Evolutionary conservation across 1,140 invertebrate genomes (phyloP), one percentile per base, ranked within the genome.

Genomic region (Mya arenaria): DNA sequence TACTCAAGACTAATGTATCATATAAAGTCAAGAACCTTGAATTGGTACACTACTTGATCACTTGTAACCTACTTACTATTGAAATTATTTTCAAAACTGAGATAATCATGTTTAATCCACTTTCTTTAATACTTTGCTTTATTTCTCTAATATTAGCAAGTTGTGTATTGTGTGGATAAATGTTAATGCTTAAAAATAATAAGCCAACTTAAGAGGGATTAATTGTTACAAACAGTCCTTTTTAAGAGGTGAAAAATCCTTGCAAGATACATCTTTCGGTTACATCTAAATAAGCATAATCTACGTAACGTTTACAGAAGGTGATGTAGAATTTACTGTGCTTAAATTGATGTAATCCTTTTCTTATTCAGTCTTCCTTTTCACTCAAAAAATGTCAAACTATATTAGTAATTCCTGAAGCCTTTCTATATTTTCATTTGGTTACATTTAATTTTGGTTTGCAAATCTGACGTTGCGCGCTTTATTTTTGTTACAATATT

Each of bases 21-120:
- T 68, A 41, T 52, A 78, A 68, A 78, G 75, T 78, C 75, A 78
- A 78, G 75, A 55, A 44, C 75, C 15, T 78, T 36, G 39, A 56
- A 65, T 68, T 56, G 55, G 41, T 10, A 44, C 65, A 77, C 63
- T 36, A 41, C 41, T 23, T 65, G 74, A 60, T 62, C 74, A 77
- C 36, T 48, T 68, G 55, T 52, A 32, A 78, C 56, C 36, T 37
- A 36, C 6, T 17, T 17, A n/a, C 25, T 23, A 44, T 78, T 68
- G n/a, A 55, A 65, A 68, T 63, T 28, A 69, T 17, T 68, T 55
- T 39, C 34, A 34, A 23, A 58, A 4, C 63, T 32, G 44, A 32
- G 62, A 78, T 78, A 78, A 78, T 48, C 30, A 28, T 25, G 25
- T 39, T 55, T 68, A 68, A 78, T 68, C 63, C 75, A 66, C 62